A percentile compares a stretch with the other conserved stretches of the same genome.
Evolutionary conservation across 2,797 vertebrate species (phyloP).

Genomic region (Psittacula derbiana): DNA sequence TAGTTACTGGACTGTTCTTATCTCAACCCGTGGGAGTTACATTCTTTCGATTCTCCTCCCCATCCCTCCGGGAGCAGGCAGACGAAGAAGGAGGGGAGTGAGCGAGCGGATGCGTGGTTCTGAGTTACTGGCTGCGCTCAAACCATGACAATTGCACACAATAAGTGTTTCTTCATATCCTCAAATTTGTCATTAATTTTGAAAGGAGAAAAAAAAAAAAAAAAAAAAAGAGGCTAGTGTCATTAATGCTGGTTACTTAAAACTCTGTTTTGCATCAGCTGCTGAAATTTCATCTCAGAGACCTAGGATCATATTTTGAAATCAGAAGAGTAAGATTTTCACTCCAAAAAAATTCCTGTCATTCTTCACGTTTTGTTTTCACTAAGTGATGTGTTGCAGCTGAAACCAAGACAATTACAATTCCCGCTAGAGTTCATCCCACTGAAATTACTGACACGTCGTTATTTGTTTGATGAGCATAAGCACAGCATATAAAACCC

Average conservation of each 20-base stretch:
- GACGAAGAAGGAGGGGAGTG: background rate
- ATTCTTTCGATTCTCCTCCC: no score
- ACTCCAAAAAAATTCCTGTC: background rate
- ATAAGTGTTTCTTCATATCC: background rate
- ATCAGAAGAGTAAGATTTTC: background rate
- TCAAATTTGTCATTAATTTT: background rate
- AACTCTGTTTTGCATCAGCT: background rate
- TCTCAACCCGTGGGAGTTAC: no score
- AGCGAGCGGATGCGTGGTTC: background rate
- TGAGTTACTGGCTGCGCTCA: background rate
- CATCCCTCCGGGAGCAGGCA: background rate
- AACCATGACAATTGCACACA: background rate
- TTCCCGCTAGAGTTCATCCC: background rate
- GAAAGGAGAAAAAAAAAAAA: background rate
- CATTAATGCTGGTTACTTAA: background rate
- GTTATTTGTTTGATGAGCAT: background rate
- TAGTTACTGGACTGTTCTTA: no score
- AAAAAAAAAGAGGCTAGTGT: background rate
- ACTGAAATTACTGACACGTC: background rate
- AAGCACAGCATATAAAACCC: background rate
- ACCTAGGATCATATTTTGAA: background rate
- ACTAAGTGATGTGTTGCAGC: accelerated
- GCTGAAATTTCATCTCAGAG: background rate
- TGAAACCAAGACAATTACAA: background rate
- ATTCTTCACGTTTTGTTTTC: background rate